Base-by-base conservation (phyloP, 1,140 invertebrate genomes). In the Tetramorium alpestre region DNA sequence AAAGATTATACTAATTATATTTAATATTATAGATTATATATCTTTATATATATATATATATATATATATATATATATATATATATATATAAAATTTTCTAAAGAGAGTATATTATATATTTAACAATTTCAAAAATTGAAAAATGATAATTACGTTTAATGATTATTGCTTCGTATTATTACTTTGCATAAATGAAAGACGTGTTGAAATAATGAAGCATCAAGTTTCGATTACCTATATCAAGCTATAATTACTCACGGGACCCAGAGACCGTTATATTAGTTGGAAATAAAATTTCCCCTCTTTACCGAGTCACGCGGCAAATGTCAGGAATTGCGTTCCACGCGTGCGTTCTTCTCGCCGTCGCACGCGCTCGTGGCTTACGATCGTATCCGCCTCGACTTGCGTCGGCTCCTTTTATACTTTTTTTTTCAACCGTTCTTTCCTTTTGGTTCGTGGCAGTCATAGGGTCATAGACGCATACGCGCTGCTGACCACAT, bases 401-500 rank as follows among this genome's bases (percentile, higher is more conserved):
- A 49, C 41, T 60, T 85, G 51, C 84, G 18, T 72, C 28, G 80
- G 5, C 85, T 77, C 33, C 28, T 58, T 62, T 69, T 44, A 65
- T 56, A 78, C 87, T 78, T 18, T 67, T 22, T 22, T 87, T 89
- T 70, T 51, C 22, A 25, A 44, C 18, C 72, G 11, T 54, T 49
- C 44, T 60, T 69, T 80, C 44, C 56, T 72, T n/a, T 85, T 69
- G 73, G 76, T 38, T 38, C 56, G 22, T 18, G 65, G 73, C 86
- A 91, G 90, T 89, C 85, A 90, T 76, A 58, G 60, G 80, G 80
- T 18, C 58, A 70, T 47, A 73, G 70, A 25, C 25, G 54, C 73
- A 76, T 85, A 82, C 86, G 54, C 28, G 88, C 13, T 49, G 87
- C 73, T 87, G 75, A 85, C 91, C 92, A 93, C 92, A 93, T 93